A percentile compares a stretch with the other conserved stretches of the same genome.
Conservation (phyloP, 2,113 vertebrate genomes). For the Haplochromis burtoni region DNA sequence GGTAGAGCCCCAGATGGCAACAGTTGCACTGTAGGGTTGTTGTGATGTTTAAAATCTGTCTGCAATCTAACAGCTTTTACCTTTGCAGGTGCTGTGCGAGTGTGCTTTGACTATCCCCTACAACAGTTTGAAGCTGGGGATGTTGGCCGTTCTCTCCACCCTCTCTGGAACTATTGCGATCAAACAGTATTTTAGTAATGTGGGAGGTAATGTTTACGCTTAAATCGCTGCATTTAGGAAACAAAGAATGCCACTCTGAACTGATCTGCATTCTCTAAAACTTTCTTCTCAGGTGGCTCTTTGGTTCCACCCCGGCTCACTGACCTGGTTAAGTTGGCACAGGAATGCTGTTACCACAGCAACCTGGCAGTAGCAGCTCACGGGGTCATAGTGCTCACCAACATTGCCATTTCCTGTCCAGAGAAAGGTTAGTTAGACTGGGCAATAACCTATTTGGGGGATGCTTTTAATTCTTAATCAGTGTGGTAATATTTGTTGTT, state of each 20-base stretch:
- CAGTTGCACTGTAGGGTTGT: background rate
- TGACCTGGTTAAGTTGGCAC: constrained; percentile 90
- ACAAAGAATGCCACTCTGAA: background rate
- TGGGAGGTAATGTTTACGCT: constrained; percentile 69
- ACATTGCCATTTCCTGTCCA: constrained; percentile 86
- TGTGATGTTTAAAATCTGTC: background rate
- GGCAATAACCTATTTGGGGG: background rate
- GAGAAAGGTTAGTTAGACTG: constrained; percentile 79
- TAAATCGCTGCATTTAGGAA: background rate
- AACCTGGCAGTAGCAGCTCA: constrained; percentile 90
- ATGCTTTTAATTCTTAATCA: background rate
- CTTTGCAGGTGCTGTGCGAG: constrained; percentile 84
- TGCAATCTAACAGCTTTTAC: background rate
- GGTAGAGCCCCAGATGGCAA: constrained; percentile 56
- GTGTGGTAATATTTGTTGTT: background rate
- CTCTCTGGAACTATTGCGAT: constrained; percentile 90
- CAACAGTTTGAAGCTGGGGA: constrained; percentile 91
- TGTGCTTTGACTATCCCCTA: constrained; percentile 91
- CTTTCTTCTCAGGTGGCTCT: constrained; percentile 68
- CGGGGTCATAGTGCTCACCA: constrained; percentile 85
- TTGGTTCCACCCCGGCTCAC: constrained; percentile 72
- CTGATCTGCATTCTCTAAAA: background rate
- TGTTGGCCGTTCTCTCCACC: constrained; percentile 86
- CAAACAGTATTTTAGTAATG: constrained; percentile 85
- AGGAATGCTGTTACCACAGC: constrained; percentile 96